phyloP scores from a whole-genome alignment of 2,797 vertebrate genomes.

The Mus caroli region DNA sequence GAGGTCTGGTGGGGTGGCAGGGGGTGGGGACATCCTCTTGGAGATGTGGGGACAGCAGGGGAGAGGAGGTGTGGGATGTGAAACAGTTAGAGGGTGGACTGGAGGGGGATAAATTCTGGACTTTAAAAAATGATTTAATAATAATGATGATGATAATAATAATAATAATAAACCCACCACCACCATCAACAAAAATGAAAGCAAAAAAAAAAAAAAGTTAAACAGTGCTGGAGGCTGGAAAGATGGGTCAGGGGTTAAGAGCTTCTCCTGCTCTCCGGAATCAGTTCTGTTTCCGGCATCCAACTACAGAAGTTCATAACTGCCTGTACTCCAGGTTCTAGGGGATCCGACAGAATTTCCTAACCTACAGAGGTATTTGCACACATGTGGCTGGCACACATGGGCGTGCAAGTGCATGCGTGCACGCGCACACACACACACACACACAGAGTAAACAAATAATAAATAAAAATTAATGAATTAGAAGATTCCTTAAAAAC shows the following conservation, averaged over 20 bases:
- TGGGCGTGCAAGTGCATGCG: not conserved
- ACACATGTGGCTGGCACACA: not conserved
- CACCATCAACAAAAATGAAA: too few species aligned
- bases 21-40: too few species aligned
- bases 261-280: not conserved
- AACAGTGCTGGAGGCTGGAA: not conserved
- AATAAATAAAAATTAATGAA: not conserved
- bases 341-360: not conserved
- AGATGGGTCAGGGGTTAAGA: not conserved
- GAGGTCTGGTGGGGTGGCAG: too few species aligned
- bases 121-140: too few species aligned
- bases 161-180: too few species aligned
- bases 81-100: too few species aligned
- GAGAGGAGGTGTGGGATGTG: too few species aligned
- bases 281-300: rapidly evolving
- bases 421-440: not conserved
- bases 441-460: not conserved
- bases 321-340: not conserved
- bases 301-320: not conserved
- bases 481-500: not conserved
- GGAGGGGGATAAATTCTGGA: too few species aligned
- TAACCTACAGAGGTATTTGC: not conserved
- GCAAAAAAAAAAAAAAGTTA: not conserved
- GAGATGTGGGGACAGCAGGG: too few species aligned
- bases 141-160: too few species aligned